Percentiles rank a stretch among this genome's conserved stretches.
Conservation (phyloP, 2,888 invertebrate genomes). For the Luperina nickerlii region DNA sequence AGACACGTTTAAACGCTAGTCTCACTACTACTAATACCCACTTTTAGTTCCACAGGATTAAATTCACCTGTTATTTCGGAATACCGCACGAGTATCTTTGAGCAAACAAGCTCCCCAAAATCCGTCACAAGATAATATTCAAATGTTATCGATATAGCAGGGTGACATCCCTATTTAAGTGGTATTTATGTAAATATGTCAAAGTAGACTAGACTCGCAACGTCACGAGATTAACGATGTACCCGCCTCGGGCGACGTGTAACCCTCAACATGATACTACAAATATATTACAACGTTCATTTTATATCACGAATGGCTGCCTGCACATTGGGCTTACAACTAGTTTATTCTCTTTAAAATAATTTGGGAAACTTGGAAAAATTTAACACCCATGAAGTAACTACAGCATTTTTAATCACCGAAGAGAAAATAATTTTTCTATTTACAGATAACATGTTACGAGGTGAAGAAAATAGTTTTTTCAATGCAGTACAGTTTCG, state of each 20-base stretch:
- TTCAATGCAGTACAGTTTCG: not conserved
- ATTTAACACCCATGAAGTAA: not conserved
- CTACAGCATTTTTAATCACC: not conserved
- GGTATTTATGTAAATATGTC: conserved; percentile 79
- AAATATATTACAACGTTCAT: conserved; percentile 63
- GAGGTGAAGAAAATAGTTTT: not conserved
- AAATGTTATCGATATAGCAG: conserved; percentile 60
- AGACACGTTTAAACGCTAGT: conserved; percentile 49
- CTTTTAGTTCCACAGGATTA: conserved; percentile 27
- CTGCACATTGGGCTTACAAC: conserved; percentile 20
- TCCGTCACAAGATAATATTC: conserved; percentile 62
- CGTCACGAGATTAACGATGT: conserved; percentile 79
- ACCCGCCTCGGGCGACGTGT: conserved; percentile 68
- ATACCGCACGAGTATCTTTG: conserved; percentile 17
- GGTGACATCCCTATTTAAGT: conserved; percentile 73
- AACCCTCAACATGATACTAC: conserved; percentile 61
- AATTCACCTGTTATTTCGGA: conserved; percentile 44
- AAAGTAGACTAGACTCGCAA: conserved; percentile 72
- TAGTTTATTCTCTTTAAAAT: not conserved
- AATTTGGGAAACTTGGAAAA: not conserved
- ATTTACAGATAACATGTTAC: not conserved
- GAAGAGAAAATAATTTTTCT: not conserved
- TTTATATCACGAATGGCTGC: conserved; percentile 50
- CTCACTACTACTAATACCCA: conserved; percentile 16
- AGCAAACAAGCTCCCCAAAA: conserved; percentile 58